Evolutionary conservation across 64 coral and sea anemone species (phyloP).

Genomic region (Montipora sp.): DNA sequence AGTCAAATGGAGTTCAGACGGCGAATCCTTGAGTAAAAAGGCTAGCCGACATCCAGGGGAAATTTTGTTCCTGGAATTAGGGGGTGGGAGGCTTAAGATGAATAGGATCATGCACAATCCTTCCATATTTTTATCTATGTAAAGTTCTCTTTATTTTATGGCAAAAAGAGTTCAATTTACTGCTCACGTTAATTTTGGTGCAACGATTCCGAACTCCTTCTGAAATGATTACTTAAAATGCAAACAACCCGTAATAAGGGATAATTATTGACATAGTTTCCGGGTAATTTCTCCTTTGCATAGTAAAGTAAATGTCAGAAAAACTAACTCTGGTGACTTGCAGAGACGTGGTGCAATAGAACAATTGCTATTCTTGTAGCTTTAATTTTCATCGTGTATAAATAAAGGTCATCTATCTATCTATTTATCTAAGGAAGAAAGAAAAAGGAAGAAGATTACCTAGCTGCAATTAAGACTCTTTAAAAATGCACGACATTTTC

Average conservation of each 20-base stretch:
- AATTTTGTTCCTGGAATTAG: neutral
- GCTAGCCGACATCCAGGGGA: neutral
- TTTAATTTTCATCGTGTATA: too few species aligned
- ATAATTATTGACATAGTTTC: neutral
- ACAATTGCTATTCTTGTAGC: too few species aligned
- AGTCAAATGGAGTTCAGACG: neutral
- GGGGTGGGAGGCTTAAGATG: neutral
- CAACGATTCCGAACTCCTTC: neutral
- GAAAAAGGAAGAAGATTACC: too few species aligned
- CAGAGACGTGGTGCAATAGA: too few species aligned
- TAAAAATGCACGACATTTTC: neutral
- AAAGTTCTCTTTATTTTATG: too few species aligned
- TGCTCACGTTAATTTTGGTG: too few species aligned
- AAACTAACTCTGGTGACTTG: neutral
- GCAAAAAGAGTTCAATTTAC: too few species aligned
- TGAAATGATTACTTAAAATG: neutral
- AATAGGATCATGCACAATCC: neutral
- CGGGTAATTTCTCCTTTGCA: neutral
- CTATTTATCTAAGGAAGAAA: too few species aligned
- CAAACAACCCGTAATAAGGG: neutral
- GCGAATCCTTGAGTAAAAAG: neutral
- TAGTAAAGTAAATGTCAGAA: neutral
- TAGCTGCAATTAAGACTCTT: neutral
- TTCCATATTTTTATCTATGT: neutral
- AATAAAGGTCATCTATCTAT: too few species aligned